A percentile compares a stretch with the other conserved stretches of the same genome.
These are phyloP conservation scores for Diadumene lineata DNA, from an alignment of 92 coral and sea anemone genomes.

Conservation along the genomic window DNA sequence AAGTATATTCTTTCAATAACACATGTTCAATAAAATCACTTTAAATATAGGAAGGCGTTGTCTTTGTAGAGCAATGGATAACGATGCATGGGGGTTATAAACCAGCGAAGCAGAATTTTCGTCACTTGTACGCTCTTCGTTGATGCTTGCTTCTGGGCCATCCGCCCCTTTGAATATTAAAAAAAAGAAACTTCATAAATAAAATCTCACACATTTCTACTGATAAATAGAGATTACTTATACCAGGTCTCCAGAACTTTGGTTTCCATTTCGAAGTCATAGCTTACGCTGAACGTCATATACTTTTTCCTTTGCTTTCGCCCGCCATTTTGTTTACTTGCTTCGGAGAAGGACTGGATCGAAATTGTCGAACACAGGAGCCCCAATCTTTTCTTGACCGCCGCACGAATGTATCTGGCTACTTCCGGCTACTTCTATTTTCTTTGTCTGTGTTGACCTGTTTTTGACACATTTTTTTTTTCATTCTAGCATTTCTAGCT, in stretches of 20 bases:
- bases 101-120: constrained; percentile 60
- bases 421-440: no score
- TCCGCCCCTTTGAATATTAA: constrained; percentile 56
- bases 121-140: constrained; percentile 72
- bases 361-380: neutral
- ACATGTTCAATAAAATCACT: constrained; percentile 30
- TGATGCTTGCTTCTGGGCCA: constrained; percentile 73
- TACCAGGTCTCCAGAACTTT: constrained; percentile 87
- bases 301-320: neutral
- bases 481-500: no score
- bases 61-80: constrained; percentile 85
- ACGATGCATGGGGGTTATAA: constrained; percentile 77
- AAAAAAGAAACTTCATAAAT: neutral
- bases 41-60: constrained; percentile 93
- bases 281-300: neutral
- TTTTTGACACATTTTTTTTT: no score
- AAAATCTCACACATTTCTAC: neutral
- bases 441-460: no score
- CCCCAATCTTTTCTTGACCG: no score
- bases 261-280: constrained; percentile 71
- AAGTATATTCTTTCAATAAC: neutral
- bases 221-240: neutral
- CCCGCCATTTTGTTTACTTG: constrained; percentile 40
- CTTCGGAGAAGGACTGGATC: neutral
- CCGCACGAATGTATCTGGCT: no score